Evolutionary conservation across 2,888 invertebrate species (phyloP).

Genomic region (Tenthredo notha): DNA sequence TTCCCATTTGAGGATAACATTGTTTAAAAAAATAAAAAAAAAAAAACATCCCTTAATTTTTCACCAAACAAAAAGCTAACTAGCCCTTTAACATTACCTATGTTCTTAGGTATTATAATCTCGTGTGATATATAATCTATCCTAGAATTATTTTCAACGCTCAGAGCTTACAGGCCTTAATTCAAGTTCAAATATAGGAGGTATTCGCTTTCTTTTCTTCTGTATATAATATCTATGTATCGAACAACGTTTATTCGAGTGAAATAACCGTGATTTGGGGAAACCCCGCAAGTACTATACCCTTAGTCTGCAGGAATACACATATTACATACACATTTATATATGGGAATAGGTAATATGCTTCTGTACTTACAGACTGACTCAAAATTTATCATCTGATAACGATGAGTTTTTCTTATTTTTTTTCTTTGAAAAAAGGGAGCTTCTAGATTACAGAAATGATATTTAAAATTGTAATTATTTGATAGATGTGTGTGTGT

Average conservation of each 20-base stretch:
- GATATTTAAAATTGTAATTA: not conserved
- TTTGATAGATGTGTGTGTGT: not conserved
- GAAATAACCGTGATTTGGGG: slow-evolving; percentile 32
- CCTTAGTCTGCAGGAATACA: not conserved
- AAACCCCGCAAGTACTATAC: slow-evolving; percentile 8
- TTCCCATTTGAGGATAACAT: not conserved
- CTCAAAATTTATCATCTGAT: not conserved
- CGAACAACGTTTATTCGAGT: slow-evolving; percentile 45
- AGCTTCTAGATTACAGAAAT: not conserved
- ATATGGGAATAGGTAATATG: not conserved
- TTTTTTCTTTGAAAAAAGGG: not conserved
- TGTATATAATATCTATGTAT: not conserved
- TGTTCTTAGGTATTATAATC: not conserved
- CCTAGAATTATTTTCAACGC: slow-evolving; percentile 42
- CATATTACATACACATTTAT: not conserved
- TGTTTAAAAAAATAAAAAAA: not conserved
- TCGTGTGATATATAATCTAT: slow-evolving; percentile 11
- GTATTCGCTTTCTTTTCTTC: not conserved
- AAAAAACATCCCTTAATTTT: not conserved
- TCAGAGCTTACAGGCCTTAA: slow-evolving; percentile 37
- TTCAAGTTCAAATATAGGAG: slow-evolving; percentile 32
- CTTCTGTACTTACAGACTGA: not conserved
- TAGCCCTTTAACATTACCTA: not conserved
- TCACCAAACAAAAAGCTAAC: not conserved
- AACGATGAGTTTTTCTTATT: not conserved